Conservation (phyloP, 2,797 vertebrate species). For the Florisuga fusca region DNA sequence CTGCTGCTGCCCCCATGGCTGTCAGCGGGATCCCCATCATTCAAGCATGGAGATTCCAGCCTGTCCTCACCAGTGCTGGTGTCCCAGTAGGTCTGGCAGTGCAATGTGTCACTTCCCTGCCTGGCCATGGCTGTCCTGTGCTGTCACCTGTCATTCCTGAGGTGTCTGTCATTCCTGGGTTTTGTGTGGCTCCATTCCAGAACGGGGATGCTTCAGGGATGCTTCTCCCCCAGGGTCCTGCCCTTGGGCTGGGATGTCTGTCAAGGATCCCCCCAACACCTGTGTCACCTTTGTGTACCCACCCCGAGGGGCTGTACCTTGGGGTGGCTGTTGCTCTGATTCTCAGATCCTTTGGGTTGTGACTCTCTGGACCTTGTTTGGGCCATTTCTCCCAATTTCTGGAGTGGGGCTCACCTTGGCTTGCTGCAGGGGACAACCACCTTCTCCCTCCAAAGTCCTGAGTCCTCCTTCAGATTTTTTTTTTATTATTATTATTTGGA, state of each 20-base stretch:
- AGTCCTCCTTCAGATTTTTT: neutral
- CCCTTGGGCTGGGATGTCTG: fast-evolving
- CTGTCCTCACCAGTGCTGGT: neutral
- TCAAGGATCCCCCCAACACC: fast-evolving
- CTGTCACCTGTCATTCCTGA: neutral
- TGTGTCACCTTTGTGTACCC: neutral
- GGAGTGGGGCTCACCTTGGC: neutral
- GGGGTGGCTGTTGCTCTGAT: neutral
- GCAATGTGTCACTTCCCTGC: fast-evolving
- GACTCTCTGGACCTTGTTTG: neutral
- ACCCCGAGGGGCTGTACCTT: neutral
- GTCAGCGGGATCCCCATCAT: neutral
- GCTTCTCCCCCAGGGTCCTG: neutral
- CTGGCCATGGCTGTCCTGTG: neutral
- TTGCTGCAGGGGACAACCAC: neutral
- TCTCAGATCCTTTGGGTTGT: neutral
- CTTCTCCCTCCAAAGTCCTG: fast-evolving
- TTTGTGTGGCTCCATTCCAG: neutral
- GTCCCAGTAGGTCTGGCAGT: neutral
- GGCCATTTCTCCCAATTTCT: neutral
- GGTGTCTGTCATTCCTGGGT: neutral
- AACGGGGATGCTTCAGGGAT: neutral
- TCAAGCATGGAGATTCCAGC: neutral
- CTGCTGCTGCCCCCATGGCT: neutral
- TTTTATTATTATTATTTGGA: neutral